Evolutionary conservation across 2,113 vertebrate genomes (phyloP).

Genomic region (Corythoichthys haematopterus): DNA sequence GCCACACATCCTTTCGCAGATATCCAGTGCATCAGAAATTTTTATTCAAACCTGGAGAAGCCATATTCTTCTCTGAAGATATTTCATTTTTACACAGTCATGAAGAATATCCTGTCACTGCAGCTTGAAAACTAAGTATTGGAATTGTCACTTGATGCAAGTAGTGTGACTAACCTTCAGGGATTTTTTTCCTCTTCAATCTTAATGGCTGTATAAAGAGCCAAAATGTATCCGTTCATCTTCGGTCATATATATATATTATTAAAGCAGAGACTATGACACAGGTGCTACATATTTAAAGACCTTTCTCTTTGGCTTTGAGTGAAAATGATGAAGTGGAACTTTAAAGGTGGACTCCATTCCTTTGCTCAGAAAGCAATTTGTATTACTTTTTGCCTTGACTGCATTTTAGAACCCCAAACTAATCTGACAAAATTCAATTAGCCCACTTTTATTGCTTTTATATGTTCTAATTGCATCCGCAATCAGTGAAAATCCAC

Average conservation of each 20-base stretch:
- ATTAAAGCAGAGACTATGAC: constrained; percentile 56
- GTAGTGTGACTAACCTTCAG: not conserved
- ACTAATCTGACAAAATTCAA: too few relatives aligned
- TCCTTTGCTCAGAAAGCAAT: not conserved
- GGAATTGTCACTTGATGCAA: not conserved
- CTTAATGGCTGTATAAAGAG: not conserved
- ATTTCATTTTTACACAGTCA: not conserved
- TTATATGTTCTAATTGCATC: too few relatives aligned
- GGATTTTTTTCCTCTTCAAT: not conserved
- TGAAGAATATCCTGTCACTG: not conserved
- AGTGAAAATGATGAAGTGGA: constrained; percentile 22
- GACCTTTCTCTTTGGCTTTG: constrained; percentile 38
- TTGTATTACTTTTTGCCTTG: too few relatives aligned
- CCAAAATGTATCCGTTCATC: constrained; percentile 36
- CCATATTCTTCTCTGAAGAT: not conserved
- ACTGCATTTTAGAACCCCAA: too few relatives aligned
- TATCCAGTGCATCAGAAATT: too few relatives aligned
- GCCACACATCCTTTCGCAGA: too few relatives aligned
- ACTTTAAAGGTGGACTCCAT: not conserved
- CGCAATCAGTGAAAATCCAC: too few relatives aligned
- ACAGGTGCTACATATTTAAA: constrained; percentile 58
- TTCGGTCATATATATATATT: constrained; percentile 56
- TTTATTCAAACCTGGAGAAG: not conserved
- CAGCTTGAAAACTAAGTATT: not conserved
- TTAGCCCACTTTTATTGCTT: too few relatives aligned